Evolutionary conservation across 2,113 vertebrate species (phyloP).

Genomic region (Chiloscyllium plagiosum): DNA sequence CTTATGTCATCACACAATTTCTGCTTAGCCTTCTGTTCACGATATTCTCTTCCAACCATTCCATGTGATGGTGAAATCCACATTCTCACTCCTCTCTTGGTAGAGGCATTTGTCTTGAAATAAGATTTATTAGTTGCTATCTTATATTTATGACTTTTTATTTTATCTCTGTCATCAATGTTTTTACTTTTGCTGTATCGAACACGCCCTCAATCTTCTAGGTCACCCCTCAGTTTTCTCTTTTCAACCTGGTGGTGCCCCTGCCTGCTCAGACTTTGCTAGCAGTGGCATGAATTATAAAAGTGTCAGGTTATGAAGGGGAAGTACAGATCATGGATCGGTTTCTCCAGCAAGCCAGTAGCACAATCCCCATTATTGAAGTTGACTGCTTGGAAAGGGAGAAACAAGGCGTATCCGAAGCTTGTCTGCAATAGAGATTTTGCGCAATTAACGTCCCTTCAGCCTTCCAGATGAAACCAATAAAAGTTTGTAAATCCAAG

Average conservation of each 20-base stretch:
- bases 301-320: neutral
- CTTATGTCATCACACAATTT: neutral
- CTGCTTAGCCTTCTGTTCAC: neutral
- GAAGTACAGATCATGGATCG: neutral
- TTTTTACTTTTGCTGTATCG: neutral
- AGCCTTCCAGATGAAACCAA: conserved; percentile 32
- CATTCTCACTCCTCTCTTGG: neutral
- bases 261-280: neutral
- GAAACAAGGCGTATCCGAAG: neutral
- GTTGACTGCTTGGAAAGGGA: neutral
- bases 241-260: neutral
- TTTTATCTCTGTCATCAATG: neutral
- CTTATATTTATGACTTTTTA: neutral
- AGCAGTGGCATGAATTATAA: neutral
- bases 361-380: neutral
- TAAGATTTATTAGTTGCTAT: neutral
- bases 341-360: neutral
- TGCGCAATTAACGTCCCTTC: conserved; percentile 7
- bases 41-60: neutral
- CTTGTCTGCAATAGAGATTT: conserved; percentile 32
- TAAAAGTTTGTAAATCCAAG: conserved; percentile 34
- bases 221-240: neutral
- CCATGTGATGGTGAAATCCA: neutral
- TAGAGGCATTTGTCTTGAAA: neutral
- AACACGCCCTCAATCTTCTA: neutral